phyloP scores from a whole-genome alignment of 30 jellyfish, hydroid and myxozoan genomes.

The Clytia hemisphaerica region DNA sequence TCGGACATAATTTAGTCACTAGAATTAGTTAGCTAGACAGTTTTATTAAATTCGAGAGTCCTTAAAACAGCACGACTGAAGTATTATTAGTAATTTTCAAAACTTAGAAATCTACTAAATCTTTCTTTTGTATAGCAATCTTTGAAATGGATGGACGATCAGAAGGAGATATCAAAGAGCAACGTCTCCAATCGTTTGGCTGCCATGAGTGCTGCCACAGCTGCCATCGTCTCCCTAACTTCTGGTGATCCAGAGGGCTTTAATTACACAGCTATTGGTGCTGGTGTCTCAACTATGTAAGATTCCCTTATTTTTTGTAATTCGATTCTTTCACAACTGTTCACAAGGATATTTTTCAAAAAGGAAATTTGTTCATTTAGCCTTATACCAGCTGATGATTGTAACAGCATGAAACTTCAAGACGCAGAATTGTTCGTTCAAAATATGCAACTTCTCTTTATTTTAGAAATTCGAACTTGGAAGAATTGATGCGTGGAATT shows the following conservation, averaged over 20 bases:
- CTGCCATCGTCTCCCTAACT: slow-evolving; percentile 80
- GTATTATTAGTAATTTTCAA: too few species aligned
- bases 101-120: too few species aligned
- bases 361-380: too few species aligned
- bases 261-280: slow-evolving; percentile 96
- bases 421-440: too few species aligned
- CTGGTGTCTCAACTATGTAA: slow-evolving; percentile 93
- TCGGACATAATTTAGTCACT: too few species aligned
- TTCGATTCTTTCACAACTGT: neutral
- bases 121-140: slow-evolving; percentile 48
- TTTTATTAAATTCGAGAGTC: too few species aligned
- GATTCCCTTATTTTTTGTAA: slow-evolving; percentile 2
- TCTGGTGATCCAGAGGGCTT: slow-evolving; percentile 91
- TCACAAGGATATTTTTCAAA: too few species aligned
- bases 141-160: slow-evolving; percentile 82
- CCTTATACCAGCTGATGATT: too few species aligned
- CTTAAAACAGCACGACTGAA: too few species aligned
- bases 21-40: too few species aligned
- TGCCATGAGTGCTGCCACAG: slow-evolving; percentile 98
- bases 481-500: slow-evolving; percentile 72
- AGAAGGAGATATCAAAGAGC: slow-evolving; percentile 68
- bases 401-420: too few species aligned
- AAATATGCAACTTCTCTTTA: too few species aligned
- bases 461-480: slow-evolving; percentile 64
- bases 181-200: slow-evolving; percentile 82